Evolutionary conservation across 2,797 vertebrate species (phyloP), one percentile per base, ranked within the genome.

Genomic region (Rhinogobio ventralis): DNA sequence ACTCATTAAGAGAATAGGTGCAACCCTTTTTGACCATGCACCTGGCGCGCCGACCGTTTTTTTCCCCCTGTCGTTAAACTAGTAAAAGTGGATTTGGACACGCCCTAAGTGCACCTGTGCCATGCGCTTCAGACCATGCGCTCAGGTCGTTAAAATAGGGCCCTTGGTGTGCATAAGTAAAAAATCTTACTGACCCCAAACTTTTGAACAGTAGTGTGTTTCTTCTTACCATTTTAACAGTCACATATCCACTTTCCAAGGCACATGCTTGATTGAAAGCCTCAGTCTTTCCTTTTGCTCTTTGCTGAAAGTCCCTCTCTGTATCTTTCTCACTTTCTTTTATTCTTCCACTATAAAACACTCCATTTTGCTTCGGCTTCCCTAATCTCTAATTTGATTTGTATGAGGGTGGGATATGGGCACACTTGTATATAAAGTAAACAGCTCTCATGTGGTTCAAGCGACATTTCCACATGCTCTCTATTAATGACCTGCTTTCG

Each of bases 401-500:
- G n/a, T 28, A 66, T 83, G 49, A 74, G 11, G 57, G 67, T 82
- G 72, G 81, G 82, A 91, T 90, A 83, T 88, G 87, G 85, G 88
- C 87, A 85, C 87, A 46, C 90, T 90, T 7, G 91, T 91, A 90
- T 89, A 92, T 91, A 46, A 92, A 87, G 85, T 86, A 87, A 89
- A 86, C 86, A 85, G 86, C 79, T 86, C 69, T n/a, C 86, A 87
- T 93, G 90, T 90, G 89, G 87, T 89, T 89, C 83, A 87, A 90
- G 86, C 88, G 89, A 90, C 88, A 67, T 77, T 85, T 81, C 84
- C 88, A 87, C 85, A 85, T 89, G 86, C 79, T 89, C 85, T 87
- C 86, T 90, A 89, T 91, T 90, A 91, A 90, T 92, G 92, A 92
- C 93, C 92, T 91, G 91, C 87, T 93, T 94, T 92, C n/a, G 9